A percentile compares a stretch with the other conserved stretches of the same genome.
Evolutionary conservation across 2,797 vertebrate genomes (phyloP).

Genomic region (Coluber constrictor): DNA sequence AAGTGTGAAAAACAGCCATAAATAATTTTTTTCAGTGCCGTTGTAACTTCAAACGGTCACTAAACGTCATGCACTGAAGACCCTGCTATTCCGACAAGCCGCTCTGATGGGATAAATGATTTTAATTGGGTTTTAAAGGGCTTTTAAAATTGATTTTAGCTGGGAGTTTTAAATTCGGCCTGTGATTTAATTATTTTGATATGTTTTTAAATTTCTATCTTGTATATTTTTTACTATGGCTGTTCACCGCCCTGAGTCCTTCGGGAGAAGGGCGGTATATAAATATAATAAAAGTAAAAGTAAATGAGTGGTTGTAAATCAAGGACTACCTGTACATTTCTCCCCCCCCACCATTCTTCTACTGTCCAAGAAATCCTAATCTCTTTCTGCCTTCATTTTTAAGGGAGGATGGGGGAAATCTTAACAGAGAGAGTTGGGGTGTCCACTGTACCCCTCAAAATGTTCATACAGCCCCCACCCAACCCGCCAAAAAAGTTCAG

Average conservation of each 20-base stretch:
- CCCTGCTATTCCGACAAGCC: too few relatives aligned
- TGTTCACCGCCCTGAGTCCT: too few relatives aligned
- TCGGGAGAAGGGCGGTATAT: too few relatives aligned
- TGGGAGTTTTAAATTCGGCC: too few relatives aligned
- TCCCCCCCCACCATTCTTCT: neutral
- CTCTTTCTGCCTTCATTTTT: neutral
- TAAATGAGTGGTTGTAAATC: neutral
- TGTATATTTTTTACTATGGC: too few relatives aligned
- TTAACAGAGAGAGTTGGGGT: neutral
- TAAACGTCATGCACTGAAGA: too few relatives aligned
- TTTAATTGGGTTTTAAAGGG: too few relatives aligned
- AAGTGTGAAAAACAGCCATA: neutral
- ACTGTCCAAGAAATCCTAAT: neutral
- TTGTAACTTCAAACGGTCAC: neutral
- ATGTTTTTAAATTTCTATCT: too few relatives aligned
- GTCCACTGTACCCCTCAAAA: neutral
- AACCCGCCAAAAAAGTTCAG: neutral
- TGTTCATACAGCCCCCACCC: neutral
- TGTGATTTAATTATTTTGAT: too few relatives aligned
- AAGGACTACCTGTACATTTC: neutral
- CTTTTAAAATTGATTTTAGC: too few relatives aligned
- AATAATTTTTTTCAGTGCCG: neutral
- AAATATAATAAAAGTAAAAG: too few relatives aligned
- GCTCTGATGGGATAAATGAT: too few relatives aligned
- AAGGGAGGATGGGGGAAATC: neutral